These are phyloP conservation scores for Xenops minutus DNA, from an alignment of 2,797 vertebrate genomes.

Conservation along the genomic window DNA sequence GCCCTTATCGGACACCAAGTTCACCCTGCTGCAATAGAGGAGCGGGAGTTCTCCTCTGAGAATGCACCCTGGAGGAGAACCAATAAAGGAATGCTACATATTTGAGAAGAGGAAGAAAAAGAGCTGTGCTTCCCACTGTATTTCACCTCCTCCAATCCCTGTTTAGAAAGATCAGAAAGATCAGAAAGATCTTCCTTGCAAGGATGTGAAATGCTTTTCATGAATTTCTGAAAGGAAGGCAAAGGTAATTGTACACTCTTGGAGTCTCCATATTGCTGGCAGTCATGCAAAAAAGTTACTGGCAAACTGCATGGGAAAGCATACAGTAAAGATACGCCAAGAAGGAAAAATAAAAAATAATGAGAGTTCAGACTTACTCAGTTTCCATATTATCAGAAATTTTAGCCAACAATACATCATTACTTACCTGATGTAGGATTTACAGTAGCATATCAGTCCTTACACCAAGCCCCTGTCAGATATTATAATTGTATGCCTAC, in stretches of 20 bases:
- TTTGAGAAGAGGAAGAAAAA: not conserved
- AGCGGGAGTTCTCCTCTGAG: not conserved
- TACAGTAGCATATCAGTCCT: not conserved
- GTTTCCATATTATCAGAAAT: not conserved
- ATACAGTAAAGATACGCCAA: not conserved
- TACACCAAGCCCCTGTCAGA: not conserved
- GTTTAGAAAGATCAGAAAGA: too few relatives aligned
- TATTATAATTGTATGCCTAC: not conserved
- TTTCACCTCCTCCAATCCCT: not conserved
- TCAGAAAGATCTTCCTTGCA: not conserved
- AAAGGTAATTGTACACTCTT: not conserved
- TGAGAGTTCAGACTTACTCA: not conserved
- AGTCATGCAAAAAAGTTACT: slow-evolving; percentile 17
- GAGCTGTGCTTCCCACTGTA: not conserved
- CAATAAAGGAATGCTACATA: not conserved
- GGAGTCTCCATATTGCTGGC: not conserved
- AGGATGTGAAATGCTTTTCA: not conserved
- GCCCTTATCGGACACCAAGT: not conserved
- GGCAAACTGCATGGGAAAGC: slow-evolving; percentile 47
- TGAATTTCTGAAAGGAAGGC: slow-evolving; percentile 8
- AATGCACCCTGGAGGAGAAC: not conserved
- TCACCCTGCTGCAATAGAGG: not conserved
- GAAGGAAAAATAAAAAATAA: slow-evolving; percentile 36
- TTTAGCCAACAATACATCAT: not conserved
- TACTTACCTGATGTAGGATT: not conserved